Percentiles rank a stretch among this genome's conserved stretches.
phyloP scores from a whole-genome alignment of 2,888 invertebrate genomes.

The Folsomia manolachei region DNA sequence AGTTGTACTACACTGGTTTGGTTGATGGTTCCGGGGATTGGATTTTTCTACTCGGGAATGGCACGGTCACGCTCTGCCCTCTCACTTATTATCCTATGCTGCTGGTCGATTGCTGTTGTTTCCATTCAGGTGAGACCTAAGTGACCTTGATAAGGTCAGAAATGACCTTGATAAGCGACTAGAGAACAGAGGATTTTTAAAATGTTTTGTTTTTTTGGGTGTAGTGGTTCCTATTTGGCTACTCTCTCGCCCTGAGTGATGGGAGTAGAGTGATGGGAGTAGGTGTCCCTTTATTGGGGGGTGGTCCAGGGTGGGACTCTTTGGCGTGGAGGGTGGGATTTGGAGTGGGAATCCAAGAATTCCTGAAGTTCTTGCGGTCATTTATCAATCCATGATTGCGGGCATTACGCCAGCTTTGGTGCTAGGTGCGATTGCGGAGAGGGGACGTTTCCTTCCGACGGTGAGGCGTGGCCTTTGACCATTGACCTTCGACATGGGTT shows the following conservation, averaged over 20 bases:
- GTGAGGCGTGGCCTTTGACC: too few relatives aligned
- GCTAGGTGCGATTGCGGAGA: conserved; percentile 45
- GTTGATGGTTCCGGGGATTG: conserved; percentile 46
- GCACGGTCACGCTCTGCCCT: conserved; percentile 37
- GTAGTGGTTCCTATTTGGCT: conserved; percentile 47
- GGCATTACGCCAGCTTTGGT: conserved; percentile 44
- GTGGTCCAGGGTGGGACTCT: conserved; percentile 33
- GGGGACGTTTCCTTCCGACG: conserved; percentile 41
- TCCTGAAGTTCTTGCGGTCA: conserved; percentile 43
- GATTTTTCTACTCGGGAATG: conserved; percentile 47
- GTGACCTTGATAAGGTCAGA: not conserved
- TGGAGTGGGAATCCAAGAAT: conserved; percentile 20
- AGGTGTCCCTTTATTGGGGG: conserved; percentile 36
- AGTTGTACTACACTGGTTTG: conserved; percentile 37
- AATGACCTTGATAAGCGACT: not conserved
- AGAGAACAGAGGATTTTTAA: too few relatives aligned
- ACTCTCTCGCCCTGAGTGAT: conserved; percentile 36
- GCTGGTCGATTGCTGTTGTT: conserved; percentile 44
- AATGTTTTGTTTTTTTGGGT: too few relatives aligned
- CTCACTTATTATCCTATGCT: conserved; percentile 39
- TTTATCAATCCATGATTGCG: conserved; percentile 45
- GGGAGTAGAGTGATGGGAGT: conserved; percentile 14
- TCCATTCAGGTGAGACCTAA: conserved; percentile 39
- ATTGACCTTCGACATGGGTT: too few relatives aligned
- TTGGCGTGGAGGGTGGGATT: conserved; percentile 18